Conservation (phyloP, 2,113 vertebrate species). For the Hemicordylus capensis region DNA sequence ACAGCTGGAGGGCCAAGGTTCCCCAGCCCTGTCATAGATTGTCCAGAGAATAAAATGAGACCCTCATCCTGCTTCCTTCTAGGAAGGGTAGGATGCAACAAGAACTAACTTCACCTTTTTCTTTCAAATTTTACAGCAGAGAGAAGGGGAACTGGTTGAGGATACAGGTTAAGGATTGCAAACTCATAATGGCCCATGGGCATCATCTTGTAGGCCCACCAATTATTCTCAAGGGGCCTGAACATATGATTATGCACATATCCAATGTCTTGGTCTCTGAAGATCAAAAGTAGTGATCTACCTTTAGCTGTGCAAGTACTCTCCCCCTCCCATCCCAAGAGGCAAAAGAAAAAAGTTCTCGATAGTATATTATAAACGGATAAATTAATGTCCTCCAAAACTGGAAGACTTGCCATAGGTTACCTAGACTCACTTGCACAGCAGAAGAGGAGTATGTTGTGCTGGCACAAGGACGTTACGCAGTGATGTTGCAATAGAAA, state of each 20-base stretch:
- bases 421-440: neutral
- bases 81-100: neutral
- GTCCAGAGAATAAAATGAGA: neutral
- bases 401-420: neutral
- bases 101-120: neutral
- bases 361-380: neutral
- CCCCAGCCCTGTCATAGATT: no score
- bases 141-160: neutral
- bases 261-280: neutral
- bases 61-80: neutral
- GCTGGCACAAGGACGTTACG: no score
- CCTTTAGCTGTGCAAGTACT: neutral
- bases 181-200: no score
- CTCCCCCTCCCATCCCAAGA: neutral
- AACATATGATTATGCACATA: neutral
- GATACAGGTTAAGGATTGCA: neutral
- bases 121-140: neutral
- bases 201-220: no score
- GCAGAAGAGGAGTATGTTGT: no score
- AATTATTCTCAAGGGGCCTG: neutral
- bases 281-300: neutral
- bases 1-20: no score
- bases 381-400: neutral
- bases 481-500: no score
- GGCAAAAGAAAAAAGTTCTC: neutral